Evolutionary conservation across 2,888 invertebrate genomes (phyloP).

Genomic region (Andrena flavipes): DNA sequence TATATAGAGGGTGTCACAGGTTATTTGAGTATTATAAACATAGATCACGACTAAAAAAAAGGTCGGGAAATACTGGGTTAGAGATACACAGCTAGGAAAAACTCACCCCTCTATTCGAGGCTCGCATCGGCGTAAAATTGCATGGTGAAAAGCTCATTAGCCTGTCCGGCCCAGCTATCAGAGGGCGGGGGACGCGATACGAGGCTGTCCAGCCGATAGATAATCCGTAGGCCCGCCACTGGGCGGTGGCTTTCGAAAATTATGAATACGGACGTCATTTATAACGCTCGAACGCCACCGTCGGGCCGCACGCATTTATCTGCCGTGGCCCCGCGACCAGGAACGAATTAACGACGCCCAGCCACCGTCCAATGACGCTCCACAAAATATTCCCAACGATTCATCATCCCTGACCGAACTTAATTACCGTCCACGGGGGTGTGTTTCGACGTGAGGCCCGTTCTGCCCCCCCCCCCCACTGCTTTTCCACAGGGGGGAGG

Average conservation of each 20-base stretch:
- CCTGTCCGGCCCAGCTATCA: conserved; percentile 5
- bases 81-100: neutral
- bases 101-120: neutral
- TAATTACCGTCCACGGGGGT: conserved; percentile 72
- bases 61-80: no score
- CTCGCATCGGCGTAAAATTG: conserved; percentile 41
- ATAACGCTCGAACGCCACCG: conserved; percentile 74
- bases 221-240: conserved; percentile 58
- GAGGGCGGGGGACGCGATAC: conserved; percentile 31
- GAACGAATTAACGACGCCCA: conserved; percentile 74
- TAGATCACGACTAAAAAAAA: no score
- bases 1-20: no score
- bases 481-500: conserved; percentile 30
- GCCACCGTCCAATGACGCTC: conserved; percentile 72
- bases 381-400: conserved; percentile 77
- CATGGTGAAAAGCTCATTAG: conserved; percentile 34
- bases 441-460: conserved; percentile 32
- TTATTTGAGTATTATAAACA: no score
- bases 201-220: conserved; percentile 55
- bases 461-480: neutral
- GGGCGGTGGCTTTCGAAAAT: conserved; percentile 74
- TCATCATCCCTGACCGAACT: conserved; percentile 76
- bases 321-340: conserved; percentile 66
- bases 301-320: conserved; percentile 69
- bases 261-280: conserved; percentile 78